Evolutionary conservation across 2,113 vertebrate species (phyloP), one percentile per base, ranked within the genome.

Genomic region (Seriola dumerili): DNA sequence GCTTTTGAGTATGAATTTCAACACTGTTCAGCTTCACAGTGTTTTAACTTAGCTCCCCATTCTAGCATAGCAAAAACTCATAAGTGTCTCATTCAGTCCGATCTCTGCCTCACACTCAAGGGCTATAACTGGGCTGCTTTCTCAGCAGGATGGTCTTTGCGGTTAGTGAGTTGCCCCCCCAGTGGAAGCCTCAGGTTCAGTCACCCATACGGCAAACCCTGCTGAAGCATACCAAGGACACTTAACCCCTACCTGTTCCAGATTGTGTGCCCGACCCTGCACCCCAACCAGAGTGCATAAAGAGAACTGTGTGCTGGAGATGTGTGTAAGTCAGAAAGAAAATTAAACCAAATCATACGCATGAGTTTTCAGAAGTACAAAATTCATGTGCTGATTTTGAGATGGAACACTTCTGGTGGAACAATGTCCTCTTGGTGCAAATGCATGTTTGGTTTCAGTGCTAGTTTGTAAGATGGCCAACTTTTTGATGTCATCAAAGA

Each of bases 111-210:
- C 40, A 57, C 44, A 64, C 52, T 76, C 66, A 70, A 88, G 81
- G 72, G 83, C 72, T 77, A 54, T 61, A 71, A 78, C 74, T 83
- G 32, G 38, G 76, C 82, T 75, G 78, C 73, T 79, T 79, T 65
- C 86, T 85, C 86, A 80, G 86, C 85, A 72, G 57, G 83, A 71
- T 72, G 83, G 78, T 80, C 83, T 92, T 88, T 83, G 85, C n/a
- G 44, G 78, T 82, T 79, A 77, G 74, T 74, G 81, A 88, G 69
- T 85, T 36, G 68, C 74, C 52, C 73, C 76, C 54, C 42, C 40
- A 52, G 68, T 11, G 72, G 40, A 85, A 80, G 80, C 63, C 82
- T 84, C 58, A n/a, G 64, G 76, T 79, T 84, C 83, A 91, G 70
- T 91, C 88, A 83, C 71, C 81, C 91, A 84, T 76, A 54, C 71